A percentile compares a stretch with the other conserved stretches of the same genome.
Evolutionary conservation across 2,888 invertebrate species (phyloP).

Genomic region (Peribatodes rhomboidaria): DNA sequence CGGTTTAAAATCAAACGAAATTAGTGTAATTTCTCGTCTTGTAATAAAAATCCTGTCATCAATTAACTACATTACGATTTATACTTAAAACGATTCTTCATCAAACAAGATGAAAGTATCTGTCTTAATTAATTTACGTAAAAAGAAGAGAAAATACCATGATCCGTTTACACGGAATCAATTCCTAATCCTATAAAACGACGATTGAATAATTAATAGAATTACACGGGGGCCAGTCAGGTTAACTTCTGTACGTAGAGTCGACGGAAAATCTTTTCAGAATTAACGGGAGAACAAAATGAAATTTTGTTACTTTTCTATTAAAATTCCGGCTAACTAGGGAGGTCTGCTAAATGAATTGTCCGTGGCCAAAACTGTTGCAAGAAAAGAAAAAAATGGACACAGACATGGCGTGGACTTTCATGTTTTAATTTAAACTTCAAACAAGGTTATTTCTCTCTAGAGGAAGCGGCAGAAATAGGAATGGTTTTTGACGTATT

Average conservation of each 20-base stretch:
- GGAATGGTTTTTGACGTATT: slow-evolving; percentile 40
- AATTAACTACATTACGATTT: too few species aligned
- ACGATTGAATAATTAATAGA: slow-evolving; percentile 48
- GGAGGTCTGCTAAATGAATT: slow-evolving; percentile 40
- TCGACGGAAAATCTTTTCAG: slow-evolving; percentile 9
- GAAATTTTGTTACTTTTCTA: slow-evolving; percentile 35
- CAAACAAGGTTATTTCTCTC: slow-evolving; percentile 47
- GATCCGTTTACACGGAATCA: slow-evolving; percentile 30
- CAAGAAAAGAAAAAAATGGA: slow-evolving; percentile 44
- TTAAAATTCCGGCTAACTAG: slow-evolving; percentile 35
- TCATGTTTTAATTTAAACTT: slow-evolving; percentile 52
- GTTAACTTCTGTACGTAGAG: slow-evolving; percentile 37
- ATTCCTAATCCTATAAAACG: slow-evolving; percentile 39
- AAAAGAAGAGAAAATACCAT: slow-evolving; percentile 10
- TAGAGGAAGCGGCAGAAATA: slow-evolving; percentile 31
- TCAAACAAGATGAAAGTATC: neutral
- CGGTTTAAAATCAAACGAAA: too few species aligned
- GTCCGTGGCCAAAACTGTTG: slow-evolving; percentile 37
- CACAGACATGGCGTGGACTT: slow-evolving; percentile 35
- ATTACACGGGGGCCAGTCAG: slow-evolving; percentile 40
- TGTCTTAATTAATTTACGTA: slow-evolving; percentile 9
- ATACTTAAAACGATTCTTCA: neutral
- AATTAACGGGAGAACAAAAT: slow-evolving; percentile 38
- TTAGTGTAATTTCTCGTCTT: too few species aligned
- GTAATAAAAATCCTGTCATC: too few species aligned